Evolutionary conservation across 2,113 vertebrate species (phyloP).

Genomic region (Chiloscyllium plagiosum): DNA sequence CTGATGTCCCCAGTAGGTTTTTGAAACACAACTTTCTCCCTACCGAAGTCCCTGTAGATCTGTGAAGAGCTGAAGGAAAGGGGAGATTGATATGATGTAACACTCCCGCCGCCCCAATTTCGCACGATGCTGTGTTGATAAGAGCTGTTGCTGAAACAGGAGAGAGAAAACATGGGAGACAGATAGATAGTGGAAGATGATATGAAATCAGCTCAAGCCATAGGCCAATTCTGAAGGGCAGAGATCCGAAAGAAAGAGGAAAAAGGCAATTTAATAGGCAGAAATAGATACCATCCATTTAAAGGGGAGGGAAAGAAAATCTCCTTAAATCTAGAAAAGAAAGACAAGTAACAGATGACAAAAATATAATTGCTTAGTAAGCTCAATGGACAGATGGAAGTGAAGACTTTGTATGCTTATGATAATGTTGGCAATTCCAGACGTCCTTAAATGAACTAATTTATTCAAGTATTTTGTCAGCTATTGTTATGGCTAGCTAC

Average conservation of each 20-base stretch:
- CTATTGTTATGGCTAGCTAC: neutral
- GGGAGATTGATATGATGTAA: slow-evolving; percentile 24
- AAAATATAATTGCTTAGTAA: neutral
- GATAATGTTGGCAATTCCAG: neutral
- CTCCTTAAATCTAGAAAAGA: neutral
- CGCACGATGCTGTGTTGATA: slow-evolving; percentile 21
- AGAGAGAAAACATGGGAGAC: slow-evolving; percentile 32
- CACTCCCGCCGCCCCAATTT: slow-evolving; percentile 29
- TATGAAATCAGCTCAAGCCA: neutral
- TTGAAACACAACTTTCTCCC: slow-evolving; percentile 32
- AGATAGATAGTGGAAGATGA: slow-evolving; percentile 30
- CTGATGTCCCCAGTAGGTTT: slow-evolving; percentile 33
- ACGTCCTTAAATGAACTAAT: neutral
- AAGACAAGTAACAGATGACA: neutral
- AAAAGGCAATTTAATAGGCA: neutral
- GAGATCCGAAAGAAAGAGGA: neutral
- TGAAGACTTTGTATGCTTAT: neutral
- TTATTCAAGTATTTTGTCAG: neutral
- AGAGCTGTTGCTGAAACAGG: slow-evolving; percentile 32
- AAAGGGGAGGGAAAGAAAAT: neutral
- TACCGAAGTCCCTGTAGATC: slow-evolving; percentile 8
- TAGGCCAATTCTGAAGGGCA: neutral
- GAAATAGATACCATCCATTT: neutral
- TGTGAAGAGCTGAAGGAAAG: slow-evolving; percentile 33
- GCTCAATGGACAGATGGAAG: neutral